Conservation (phyloP, 2,113 vertebrate genomes). For the Columba livia region DNA sequence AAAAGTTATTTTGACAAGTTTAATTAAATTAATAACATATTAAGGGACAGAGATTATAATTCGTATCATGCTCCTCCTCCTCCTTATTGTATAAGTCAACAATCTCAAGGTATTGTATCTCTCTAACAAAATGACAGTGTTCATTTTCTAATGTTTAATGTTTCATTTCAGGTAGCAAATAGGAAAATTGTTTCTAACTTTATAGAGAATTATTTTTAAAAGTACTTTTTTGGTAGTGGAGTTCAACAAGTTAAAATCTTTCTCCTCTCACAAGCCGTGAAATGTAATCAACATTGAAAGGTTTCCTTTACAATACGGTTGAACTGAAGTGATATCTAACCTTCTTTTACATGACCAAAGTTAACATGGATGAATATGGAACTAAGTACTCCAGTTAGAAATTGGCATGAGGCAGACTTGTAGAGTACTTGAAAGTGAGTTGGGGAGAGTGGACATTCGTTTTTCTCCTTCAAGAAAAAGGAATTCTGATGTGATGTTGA, state of each 20-base stretch:
- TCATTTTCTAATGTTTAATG: neutral
- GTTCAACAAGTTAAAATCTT: neutral
- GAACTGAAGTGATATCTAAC: neutral
- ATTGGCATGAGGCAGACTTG: neutral
- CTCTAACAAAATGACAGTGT: neutral
- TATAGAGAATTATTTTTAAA: neutral
- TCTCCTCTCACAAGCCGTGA: neutral
- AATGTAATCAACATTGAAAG: neutral
- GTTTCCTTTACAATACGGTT: neutral
- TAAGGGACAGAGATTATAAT: neutral
- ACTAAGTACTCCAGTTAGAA: neutral
- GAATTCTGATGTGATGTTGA: neutral
- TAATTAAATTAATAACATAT: neutral
- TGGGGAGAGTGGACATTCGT: accelerated
- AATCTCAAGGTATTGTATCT: neutral
- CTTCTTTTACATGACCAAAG: neutral
- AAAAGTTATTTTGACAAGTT: neutral
- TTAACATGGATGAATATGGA: neutral
- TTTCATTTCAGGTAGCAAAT: neutral
- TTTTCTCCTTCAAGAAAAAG: neutral
- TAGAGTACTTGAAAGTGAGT: neutral
- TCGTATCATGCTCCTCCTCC: neutral
- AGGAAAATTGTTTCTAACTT: neutral
- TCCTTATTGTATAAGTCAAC: neutral
- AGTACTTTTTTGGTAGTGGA: neutral